Evolutionary conservation across 2,797 vertebrate species (phyloP).

Genomic region (Takifugu ocellatus): DNA sequence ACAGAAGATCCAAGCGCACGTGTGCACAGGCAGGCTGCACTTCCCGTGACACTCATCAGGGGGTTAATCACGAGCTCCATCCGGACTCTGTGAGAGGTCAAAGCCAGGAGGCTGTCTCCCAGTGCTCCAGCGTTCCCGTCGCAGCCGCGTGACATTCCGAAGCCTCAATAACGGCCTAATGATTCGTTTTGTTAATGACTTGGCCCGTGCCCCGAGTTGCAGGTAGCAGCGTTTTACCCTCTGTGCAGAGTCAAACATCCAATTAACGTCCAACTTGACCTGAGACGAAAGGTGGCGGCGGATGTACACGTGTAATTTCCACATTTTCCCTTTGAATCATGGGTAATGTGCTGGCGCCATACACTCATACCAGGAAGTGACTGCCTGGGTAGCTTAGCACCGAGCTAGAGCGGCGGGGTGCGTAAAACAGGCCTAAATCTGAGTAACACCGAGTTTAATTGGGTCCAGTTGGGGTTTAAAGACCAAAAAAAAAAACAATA

Average conservation of each 20-base stretch:
- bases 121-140: slow-evolving; percentile 30
- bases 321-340: not conserved
- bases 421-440: no score
- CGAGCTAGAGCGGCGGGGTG: no score
- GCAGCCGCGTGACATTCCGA: slow-evolving; percentile 72
- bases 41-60: slow-evolving; percentile 30
- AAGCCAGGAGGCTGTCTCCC: slow-evolving; percentile 39
- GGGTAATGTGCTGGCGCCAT: no score
- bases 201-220: slow-evolving; percentile 40
- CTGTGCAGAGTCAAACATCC: slow-evolving; percentile 47
- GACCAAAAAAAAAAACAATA: no score
- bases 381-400: no score
- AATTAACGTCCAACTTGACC: slow-evolving; percentile 62
- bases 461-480: no score
- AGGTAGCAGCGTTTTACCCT: slow-evolving; percentile 46
- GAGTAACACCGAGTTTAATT: no score
- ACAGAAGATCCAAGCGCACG: slow-evolving; percentile 18
- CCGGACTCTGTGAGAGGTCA: slow-evolving; percentile 61
- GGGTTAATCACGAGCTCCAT: slow-evolving; percentile 59
- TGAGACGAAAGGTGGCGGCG: slow-evolving; percentile 40
- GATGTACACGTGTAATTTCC: slow-evolving; percentile 24
- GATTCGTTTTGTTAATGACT: slow-evolving; percentile 66
- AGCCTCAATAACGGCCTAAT: slow-evolving; percentile 74
- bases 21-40: slow-evolving; percentile 15
- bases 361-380: no score